These are phyloP conservation scores for Oceanites oceanicus DNA, from an alignment of 2,113 vertebrate genomes.

Conservation along the genomic window DNA sequence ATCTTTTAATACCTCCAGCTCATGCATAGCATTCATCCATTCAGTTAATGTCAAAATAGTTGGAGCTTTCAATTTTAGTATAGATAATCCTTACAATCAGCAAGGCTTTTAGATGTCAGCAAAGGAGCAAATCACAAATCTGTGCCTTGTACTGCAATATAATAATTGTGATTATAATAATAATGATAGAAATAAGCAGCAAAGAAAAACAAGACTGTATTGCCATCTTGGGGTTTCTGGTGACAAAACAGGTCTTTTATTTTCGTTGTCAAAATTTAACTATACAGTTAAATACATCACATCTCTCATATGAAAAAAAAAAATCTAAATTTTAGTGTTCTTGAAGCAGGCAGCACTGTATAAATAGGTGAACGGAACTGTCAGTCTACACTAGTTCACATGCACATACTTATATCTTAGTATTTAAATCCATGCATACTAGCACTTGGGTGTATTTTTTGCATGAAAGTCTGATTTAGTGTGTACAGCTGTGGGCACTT, in stretches of 20 bases:
- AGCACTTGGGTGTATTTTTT: not conserved
- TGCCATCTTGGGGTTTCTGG: conserved; percentile 64
- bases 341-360: not conserved
- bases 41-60: not conserved
- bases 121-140: conserved; percentile 30
- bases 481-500: conserved; percentile 26
- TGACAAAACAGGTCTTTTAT: conserved; percentile 33
- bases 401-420: not conserved
- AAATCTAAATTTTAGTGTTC: not conserved
- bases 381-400: not conserved
- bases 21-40: not conserved
- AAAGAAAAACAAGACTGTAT: conserved; percentile 49
- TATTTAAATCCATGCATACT: not conserved
- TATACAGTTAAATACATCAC: not conserved
- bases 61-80: not conserved
- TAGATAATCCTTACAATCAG: not conserved
- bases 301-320: not conserved
- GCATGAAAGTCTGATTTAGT: not conserved
- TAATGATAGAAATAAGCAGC: not conserved
- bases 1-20: not conserved
- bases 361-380: not conserved
- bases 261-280: not conserved
- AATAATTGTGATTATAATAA: not conserved
- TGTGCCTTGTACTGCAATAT: not conserved
- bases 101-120: not conserved